phyloP scores from a whole-genome alignment of 2,113 vertebrate genomes.

The Chloropsis hardwickii region DNA sequence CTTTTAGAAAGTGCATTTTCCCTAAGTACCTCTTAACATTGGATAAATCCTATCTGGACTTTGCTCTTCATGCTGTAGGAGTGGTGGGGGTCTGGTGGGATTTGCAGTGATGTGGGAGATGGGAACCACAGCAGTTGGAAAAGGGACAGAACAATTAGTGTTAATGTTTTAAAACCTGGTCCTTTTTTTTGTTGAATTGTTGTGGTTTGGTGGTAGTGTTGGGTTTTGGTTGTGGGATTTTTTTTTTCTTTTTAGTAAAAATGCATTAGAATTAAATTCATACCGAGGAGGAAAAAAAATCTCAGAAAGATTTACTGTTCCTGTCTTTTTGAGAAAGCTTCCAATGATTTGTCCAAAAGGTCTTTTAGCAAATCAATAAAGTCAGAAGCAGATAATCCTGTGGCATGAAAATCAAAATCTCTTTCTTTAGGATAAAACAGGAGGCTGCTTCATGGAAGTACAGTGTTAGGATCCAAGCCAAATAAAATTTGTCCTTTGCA shows the following conservation, averaged over 20 bases:
- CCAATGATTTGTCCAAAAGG: background rate
- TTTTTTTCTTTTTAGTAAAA: background rate
- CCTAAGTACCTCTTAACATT: background rate
- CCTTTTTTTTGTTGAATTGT: background rate
- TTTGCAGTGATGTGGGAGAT: background rate
- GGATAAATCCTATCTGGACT: conserved; percentile 6
- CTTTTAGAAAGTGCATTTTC: background rate
- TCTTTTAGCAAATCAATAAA: background rate
- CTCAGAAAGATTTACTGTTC: background rate
- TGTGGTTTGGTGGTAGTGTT: background rate
- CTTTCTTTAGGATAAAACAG: conserved; percentile 4
- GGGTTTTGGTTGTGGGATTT: background rate
- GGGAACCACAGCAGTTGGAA: background rate
- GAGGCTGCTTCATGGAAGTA: background rate
- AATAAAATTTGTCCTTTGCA: conserved; percentile 35
- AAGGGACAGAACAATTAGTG: background rate
- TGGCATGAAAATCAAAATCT: conserved; percentile 11
- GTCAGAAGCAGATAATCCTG: conserved; percentile 19
- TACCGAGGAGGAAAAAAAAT: background rate
- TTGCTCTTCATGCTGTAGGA: background rate
- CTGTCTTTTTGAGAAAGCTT: background rate
- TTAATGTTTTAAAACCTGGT: background rate
- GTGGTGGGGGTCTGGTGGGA: background rate
- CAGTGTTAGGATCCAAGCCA: background rate
- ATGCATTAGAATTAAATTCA: background rate